These are phyloP conservation scores for Eulemur mongoz DNA, from an alignment of 2,797 vertebrate species.

Conservation along the genomic window DNA sequence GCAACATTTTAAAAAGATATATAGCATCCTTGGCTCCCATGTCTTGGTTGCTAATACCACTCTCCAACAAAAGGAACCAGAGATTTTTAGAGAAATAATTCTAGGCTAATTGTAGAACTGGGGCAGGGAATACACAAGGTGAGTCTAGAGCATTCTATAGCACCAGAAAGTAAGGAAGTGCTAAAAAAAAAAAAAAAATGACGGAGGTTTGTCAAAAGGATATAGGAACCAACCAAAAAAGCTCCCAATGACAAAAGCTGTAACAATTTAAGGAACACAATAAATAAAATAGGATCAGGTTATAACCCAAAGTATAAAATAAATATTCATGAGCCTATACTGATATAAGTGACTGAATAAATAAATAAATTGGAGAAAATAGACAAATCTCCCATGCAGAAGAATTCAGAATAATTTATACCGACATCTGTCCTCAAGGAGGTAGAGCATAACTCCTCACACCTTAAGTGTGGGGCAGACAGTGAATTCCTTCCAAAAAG, in stretches of 20 bases:
- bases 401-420: neutral
- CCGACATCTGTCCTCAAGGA: neutral
- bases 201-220: neutral
- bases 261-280: neutral
- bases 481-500: neutral
- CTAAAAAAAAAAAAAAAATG: neutral
- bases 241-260: neutral
- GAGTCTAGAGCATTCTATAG: neutral
- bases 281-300: neutral
- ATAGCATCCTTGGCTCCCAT: neutral
- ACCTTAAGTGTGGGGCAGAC: neutral
- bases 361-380: neutral
- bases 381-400: neutral
- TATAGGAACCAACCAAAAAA: neutral
- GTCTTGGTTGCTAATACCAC: neutral
- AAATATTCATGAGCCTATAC: neutral
- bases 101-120: neutral
- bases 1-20: neutral
- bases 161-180: neutral
- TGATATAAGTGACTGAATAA: neutral
- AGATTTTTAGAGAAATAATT: neutral
- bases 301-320: neutral
- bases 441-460: neutral
- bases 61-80: neutral
- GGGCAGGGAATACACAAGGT: neutral